phyloP scores from a whole-genome alignment of 2,113 vertebrate genomes.

The Psilopsiagon aymara region DNA sequence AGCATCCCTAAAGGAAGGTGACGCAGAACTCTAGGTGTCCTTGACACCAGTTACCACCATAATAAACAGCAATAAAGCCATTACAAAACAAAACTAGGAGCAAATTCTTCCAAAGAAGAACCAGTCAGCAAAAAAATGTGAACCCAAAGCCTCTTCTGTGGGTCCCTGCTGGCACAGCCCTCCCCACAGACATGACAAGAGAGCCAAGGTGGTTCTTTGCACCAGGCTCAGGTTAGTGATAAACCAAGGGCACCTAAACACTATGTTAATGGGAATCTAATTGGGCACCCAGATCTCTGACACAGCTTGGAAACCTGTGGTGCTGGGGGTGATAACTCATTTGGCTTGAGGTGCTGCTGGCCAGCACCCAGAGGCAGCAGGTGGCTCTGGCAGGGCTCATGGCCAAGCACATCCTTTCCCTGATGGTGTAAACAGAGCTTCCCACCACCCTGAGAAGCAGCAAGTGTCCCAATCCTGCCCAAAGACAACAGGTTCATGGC shows the following conservation, averaged over 20 bases:
- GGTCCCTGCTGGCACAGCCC: fast-evolving
- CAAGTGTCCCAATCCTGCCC: not conserved
- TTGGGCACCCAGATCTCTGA: not conserved
- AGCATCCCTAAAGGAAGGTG: slow-evolving; percentile 28
- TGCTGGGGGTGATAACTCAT: not conserved
- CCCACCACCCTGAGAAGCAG: not conserved
- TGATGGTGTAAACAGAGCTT: not conserved
- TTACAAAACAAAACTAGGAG: slow-evolving; percentile 33
- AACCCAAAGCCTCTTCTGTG: not conserved
- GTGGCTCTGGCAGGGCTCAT: not conserved
- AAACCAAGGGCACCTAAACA: not conserved
- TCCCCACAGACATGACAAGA: fast-evolving
- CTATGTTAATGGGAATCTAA: not conserved
- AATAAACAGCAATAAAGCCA: slow-evolving; percentile 27
- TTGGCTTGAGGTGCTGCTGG: slow-evolving; percentile 13
- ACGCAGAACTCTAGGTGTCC: slow-evolving; percentile 27
- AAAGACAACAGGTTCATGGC: not conserved
- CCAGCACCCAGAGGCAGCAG: fast-evolving
- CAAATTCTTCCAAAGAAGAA: slow-evolving; percentile 52
- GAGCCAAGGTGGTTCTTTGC: not conserved
- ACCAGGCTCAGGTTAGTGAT: not conserved
- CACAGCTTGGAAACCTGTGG: not conserved
- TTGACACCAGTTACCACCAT: slow-evolving; percentile 28
- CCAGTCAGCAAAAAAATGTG: not conserved
- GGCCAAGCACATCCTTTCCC: not conserved